A percentile compares a stretch with the other conserved stretches of the same genome.
Evolutionary conservation across 2,113 vertebrate species (phyloP).

Genomic region (Triplophysa siluroides): DNA sequence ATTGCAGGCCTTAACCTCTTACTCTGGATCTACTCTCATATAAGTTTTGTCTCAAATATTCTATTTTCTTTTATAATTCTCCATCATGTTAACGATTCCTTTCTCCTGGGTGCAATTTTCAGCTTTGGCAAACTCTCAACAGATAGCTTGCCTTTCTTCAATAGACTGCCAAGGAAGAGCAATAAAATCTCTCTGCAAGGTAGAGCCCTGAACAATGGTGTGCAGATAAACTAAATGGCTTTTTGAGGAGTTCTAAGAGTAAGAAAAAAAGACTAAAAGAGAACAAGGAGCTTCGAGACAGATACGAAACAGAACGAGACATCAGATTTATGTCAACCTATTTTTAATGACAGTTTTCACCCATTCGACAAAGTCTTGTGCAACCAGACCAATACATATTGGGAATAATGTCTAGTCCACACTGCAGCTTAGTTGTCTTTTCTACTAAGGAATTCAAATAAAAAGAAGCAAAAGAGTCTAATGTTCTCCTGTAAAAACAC

Average conservation of each 20-base stretch:
- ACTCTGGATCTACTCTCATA: constrained; percentile 54
- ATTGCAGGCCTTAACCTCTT: neutral
- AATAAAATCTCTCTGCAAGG: constrained; percentile 61
- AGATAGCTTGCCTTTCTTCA: constrained; percentile 65
- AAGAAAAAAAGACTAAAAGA: neutral
- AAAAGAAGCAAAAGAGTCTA: too few species aligned
- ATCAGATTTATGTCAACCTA: constrained; percentile 60
- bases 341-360: too few species aligned
- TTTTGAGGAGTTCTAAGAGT: constrained; percentile 65
- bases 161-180: constrained; percentile 59
- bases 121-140: constrained; percentile 61
- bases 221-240: constrained; percentile 62
- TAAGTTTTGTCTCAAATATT: constrained; percentile 44
- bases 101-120: constrained; percentile 64
- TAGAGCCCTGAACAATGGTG: constrained; percentile 66
- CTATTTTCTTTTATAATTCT: constrained; percentile 65
- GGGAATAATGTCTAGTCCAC: too few species aligned
- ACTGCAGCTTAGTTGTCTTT: too few species aligned
- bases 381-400: too few species aligned
- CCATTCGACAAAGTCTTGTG: too few species aligned
- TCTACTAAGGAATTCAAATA: too few species aligned
- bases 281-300: constrained; percentile 20
- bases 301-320: constrained; percentile 51
- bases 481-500: too few species aligned
- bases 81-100: constrained; percentile 61